Evolutionary conservation across 2,797 vertebrate genomes (phyloP).

Genomic region (Echeneis naucrates): DNA sequence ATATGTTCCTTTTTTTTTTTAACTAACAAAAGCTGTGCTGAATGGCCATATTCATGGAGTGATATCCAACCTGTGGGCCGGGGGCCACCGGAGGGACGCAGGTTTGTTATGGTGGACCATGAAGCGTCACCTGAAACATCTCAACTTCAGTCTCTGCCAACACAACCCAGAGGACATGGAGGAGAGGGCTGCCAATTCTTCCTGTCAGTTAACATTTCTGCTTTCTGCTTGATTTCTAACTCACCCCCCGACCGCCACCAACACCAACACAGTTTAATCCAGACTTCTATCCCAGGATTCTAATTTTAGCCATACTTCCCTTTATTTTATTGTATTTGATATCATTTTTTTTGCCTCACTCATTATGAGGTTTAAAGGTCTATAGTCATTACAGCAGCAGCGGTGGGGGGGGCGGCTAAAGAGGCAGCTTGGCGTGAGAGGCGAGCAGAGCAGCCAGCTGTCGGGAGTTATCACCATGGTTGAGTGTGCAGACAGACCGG

Average conservation of each 20-base stretch:
- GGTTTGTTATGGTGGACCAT: background rate
- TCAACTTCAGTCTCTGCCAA: conserved; percentile 18
- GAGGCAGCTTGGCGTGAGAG: conserved; percentile 8
- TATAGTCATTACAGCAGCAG: conserved; percentile 46
- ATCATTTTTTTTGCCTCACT: conserved; percentile 11
- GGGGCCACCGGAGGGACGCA: too few relatives aligned
- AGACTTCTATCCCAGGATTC: background rate
- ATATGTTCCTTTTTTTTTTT: too few relatives aligned
- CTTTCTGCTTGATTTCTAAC: conserved; percentile 2
- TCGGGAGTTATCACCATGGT: conserved; percentile 72
- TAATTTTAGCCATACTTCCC: background rate
- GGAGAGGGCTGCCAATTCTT: conserved; percentile 6
- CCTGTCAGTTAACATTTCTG: background rate
- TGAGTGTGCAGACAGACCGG: conserved; percentile 61
- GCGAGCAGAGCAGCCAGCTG: conserved; percentile 65
- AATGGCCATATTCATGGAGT: too few relatives aligned
- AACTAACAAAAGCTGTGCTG: too few relatives aligned
- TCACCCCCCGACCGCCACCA: background rate
- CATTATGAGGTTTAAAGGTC: conserved; percentile 40
- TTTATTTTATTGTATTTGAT: too few relatives aligned
- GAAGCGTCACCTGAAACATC: conserved; percentile 1
- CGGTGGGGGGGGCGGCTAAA: conserved; percentile 4
- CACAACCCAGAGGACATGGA: background rate
- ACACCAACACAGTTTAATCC: background rate
- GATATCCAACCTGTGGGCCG: too few relatives aligned